Base-by-base conservation (phyloP, 2,797 vertebrate genomes). In the Lepus oiostolus region DNA sequence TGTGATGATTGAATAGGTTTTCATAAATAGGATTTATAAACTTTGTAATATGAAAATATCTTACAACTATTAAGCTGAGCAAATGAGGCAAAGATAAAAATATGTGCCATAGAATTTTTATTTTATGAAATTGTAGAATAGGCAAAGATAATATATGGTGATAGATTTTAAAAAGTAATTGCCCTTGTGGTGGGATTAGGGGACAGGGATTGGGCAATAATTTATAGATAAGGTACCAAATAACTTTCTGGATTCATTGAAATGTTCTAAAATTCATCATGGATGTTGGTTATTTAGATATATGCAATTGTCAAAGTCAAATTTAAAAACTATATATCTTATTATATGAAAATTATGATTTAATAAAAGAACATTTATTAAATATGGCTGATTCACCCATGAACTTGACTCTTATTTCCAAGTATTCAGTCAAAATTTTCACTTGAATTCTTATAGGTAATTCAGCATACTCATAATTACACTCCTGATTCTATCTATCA, bases 21-120 rank as follows among this genome's bases (percentile, higher is more conserved):
- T 24, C 2, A 85, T 38, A 86, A 72, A 52, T n/a, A 63, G 35
- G 24, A 94, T 50, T 90, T 86, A 60, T 32, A 77, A 85, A 89
- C 70, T 7, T 10, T 67, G 4, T 50, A 76, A 26, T 72, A 47
- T 32, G 68, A 94, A 88, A 58, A 68, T 76, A 58, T 85, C 32
- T 76, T 70, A 62, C 2, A 83, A 13, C 3, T 12, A 32, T 58
- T 70, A 68, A 63, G 4, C 10, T 70, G 79, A 50, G 28, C 10
- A 90, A 87, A 75, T 90, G 67, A 93, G 74, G 52, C 11, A 84
- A 90, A 77, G 9, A 84, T 71, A 87, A 80, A 70, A 92, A 71
- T 47, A 35, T 0, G 11, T 7, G 62, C 5, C 35, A 14, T 21
- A 50, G 67, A 50, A 83, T 67, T 83, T n/a, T 82, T 80, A 11